A percentile compares a stretch with the other conserved stretches of the same genome.
Conservation (phyloP, 1,140 invertebrate genomes). For the Dendroctonus valens region DNA sequence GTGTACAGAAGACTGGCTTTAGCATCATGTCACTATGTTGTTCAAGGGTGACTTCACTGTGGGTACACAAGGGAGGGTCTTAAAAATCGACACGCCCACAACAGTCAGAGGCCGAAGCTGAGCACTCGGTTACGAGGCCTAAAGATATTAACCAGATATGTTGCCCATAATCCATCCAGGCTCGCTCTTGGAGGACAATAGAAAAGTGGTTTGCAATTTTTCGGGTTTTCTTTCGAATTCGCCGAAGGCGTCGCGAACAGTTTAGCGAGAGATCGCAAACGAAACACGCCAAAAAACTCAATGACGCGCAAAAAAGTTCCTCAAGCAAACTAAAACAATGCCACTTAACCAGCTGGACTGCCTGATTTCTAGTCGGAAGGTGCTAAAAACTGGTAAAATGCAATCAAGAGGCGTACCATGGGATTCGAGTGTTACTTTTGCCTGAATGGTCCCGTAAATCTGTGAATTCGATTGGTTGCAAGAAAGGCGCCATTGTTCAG, state of each 20-base stretch:
- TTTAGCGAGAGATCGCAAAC: too few species aligned
- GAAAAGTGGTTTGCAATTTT: too few species aligned
- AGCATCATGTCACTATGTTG: constrained; percentile 47
- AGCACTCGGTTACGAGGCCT: constrained; percentile 12
- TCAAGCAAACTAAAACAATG: constrained; percentile 13
- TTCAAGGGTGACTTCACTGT: constrained; percentile 50
- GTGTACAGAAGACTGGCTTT: constrained; percentile 48
- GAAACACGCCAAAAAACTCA: too few species aligned
- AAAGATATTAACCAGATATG: constrained; percentile 20
- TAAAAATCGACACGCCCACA: constrained; percentile 39
- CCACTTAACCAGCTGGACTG: neutral
- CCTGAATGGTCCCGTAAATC: constrained; percentile 43
- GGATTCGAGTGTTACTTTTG: constrained; percentile 36
- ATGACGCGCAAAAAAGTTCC: constrained; percentile 1
- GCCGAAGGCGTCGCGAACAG: too few species aligned
- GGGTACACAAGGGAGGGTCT: constrained; percentile 41
- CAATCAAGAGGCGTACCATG: constrained; percentile 35
- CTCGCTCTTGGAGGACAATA: too few species aligned
- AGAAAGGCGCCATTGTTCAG: constrained; percentile 47
- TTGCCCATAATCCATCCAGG: constrained; percentile 3
- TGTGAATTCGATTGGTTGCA: constrained; percentile 43
- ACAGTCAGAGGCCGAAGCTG: constrained; percentile 14
- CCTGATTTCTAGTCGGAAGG: constrained; percentile 19
- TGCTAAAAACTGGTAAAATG: constrained; percentile 31
- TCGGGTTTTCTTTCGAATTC: too few species aligned